Percentiles rank a stretch among this genome's conserved stretches.
These are phyloP conservation scores for Entelurus aequoreus DNA, from an alignment of 2,113 vertebrate genomes.

Conservation along the genomic window DNA sequence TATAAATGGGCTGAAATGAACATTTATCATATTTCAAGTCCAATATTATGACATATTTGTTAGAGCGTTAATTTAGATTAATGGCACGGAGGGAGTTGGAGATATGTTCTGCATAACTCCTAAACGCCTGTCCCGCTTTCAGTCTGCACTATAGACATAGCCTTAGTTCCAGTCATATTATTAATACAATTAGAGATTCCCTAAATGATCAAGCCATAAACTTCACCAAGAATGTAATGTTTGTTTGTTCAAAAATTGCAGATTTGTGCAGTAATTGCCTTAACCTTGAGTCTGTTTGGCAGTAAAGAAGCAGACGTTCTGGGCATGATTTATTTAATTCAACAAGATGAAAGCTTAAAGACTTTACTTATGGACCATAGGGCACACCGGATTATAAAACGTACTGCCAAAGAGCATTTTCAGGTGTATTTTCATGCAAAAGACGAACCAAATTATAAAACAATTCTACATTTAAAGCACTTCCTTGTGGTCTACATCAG, in stretches of 20 bases:
- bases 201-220: not conserved
- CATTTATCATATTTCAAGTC: conserved; percentile 71
- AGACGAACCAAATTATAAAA: no score
- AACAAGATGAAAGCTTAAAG: not conserved
- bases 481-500: no score
- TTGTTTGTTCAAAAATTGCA: conserved; percentile 7
- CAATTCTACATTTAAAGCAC: no score
- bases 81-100: conserved; percentile 57
- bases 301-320: conserved; percentile 37
- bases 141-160: conserved; percentile 32
- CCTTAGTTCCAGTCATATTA: not conserved
- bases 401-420: no score
- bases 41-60: conserved; percentile 76
- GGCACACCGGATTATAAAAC: no score
- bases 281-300: conserved; percentile 23
- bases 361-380: no score
- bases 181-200: conserved; percentile 3
- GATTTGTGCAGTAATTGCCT: conserved; percentile 9
- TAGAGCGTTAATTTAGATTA: conserved; percentile 76
- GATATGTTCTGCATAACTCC: conserved; percentile 55
- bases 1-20: conserved; percentile 59
- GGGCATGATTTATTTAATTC: conserved; percentile 33
- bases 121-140: conserved; percentile 62
- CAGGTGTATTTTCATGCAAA: no score
- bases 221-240: conserved; percentile 6